Conservation (phyloP, 2,113 vertebrate genomes). For the Aspidoscelis tigris region DNA sequence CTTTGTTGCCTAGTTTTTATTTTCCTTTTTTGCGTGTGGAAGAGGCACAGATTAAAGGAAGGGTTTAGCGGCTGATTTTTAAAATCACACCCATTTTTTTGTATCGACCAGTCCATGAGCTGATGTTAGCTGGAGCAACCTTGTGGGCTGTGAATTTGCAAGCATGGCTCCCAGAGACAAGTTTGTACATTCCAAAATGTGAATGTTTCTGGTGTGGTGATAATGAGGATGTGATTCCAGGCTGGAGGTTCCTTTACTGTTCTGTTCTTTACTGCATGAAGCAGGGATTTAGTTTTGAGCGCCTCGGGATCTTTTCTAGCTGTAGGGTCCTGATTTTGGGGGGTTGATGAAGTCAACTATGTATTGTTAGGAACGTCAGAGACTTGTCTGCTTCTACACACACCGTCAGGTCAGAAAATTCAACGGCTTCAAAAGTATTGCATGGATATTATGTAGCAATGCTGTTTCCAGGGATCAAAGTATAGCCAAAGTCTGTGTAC, state of each 20-base stretch:
- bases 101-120: neutral
- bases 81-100: neutral
- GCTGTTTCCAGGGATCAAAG: neutral
- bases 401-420: neutral
- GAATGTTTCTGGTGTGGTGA: neutral
- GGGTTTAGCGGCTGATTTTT: neutral
- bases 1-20: constrained; percentile 1
- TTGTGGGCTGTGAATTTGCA: constrained; percentile 33
- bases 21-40: neutral
- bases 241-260: neutral
- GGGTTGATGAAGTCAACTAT: neutral
- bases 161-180: constrained; percentile 11
- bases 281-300: too few relatives aligned
- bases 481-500: neutral
- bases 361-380: neutral
- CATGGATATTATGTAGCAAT: neutral
- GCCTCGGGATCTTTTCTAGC: too few relatives aligned
- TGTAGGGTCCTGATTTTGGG: too few relatives aligned
- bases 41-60: neutral
- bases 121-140: neutral
- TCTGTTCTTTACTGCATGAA: neutral
- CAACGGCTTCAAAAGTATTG: neutral
- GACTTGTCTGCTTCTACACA: neutral
- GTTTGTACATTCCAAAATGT: neutral
- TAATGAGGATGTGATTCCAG: neutral